Conservation (phyloP, 2,888 invertebrate species). For the Sylvicola cinctus region DNA sequence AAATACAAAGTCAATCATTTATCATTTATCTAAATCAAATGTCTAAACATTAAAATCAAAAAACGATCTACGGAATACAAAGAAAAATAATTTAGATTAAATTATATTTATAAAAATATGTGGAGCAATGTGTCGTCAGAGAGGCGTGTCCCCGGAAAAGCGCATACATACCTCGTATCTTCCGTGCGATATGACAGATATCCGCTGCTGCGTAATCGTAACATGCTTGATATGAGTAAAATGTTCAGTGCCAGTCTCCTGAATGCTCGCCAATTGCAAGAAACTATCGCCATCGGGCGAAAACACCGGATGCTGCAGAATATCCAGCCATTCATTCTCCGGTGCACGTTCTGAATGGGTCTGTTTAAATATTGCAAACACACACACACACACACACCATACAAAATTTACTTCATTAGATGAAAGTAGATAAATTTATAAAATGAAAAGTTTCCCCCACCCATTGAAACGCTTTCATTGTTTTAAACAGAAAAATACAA, state of each 20-base stretch:
- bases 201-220: conserved; percentile 59
- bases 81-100: too few relatives aligned
- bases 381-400: too few relatives aligned
- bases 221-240: conserved; percentile 79
- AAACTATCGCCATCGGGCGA: conserved; percentile 69
- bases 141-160: too few relatives aligned
- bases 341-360: conserved; percentile 67
- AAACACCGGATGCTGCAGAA: conserved; percentile 66
- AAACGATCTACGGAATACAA: too few relatives aligned
- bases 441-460: too few relatives aligned
- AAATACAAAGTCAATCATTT: too few relatives aligned
- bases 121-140: too few relatives aligned
- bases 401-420: neutral
- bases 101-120: too few relatives aligned
- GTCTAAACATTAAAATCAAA: too few relatives aligned
- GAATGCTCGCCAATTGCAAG: conserved; percentile 59
- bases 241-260: conserved; percentile 65
- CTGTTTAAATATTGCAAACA: conserved; percentile 22
- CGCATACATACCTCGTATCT: conserved; percentile 54
- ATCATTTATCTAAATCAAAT: too few relatives aligned
- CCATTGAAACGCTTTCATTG: too few relatives aligned
- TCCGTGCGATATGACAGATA: conserved; percentile 70
- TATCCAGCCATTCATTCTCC: conserved; percentile 70
- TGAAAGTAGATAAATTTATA: conserved; percentile 1
- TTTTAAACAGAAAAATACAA: too few relatives aligned